A percentile compares a stretch with the other conserved stretches of the same genome.
Conservation (phyloP, 2,113 vertebrate species). For the Setophaga kirtlandii region DNA sequence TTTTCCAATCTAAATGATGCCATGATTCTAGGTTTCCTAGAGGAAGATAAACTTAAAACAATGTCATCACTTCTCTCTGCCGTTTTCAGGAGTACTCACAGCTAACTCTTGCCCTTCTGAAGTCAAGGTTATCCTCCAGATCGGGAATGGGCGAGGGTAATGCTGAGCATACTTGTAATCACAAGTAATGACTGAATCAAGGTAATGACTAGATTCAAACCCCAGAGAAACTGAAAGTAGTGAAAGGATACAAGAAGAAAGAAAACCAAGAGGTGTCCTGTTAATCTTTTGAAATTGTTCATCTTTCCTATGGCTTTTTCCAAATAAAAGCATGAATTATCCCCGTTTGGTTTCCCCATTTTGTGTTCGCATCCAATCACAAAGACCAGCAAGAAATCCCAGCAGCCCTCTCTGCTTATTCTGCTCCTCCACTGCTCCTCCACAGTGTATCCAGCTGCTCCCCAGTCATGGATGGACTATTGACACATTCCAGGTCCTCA, state of each 20-base stretch:
- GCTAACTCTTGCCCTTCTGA: neutral
- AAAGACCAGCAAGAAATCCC: neutral
- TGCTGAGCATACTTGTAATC: neutral
- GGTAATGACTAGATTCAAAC: neutral
- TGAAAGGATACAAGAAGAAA: neutral
- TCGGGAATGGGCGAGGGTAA: neutral
- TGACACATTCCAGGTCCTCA: neutral
- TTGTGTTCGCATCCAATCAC: rapidly evolving
- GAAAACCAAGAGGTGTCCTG: neutral
- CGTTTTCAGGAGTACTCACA: neutral
- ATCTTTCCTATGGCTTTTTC: neutral
- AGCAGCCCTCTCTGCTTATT: neutral
- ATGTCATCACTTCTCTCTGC: neutral
- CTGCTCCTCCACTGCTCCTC: neutral
- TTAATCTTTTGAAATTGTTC: neutral
- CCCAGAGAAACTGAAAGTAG: neutral
- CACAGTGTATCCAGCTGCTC: neutral
- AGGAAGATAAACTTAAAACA: neutral
- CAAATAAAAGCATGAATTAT: neutral
- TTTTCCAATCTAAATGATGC: neutral
- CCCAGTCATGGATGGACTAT: neutral
- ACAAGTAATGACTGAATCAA: neutral
- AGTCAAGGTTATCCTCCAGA: neutral
- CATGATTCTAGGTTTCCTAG: neutral
- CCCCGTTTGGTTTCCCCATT: neutral